Percentiles rank a stretch among this genome's conserved stretches.
These are phyloP conservation scores for Philantomba maxwellii DNA, from an alignment of 2,113 vertebrate species.

Conservation along the genomic window DNA sequence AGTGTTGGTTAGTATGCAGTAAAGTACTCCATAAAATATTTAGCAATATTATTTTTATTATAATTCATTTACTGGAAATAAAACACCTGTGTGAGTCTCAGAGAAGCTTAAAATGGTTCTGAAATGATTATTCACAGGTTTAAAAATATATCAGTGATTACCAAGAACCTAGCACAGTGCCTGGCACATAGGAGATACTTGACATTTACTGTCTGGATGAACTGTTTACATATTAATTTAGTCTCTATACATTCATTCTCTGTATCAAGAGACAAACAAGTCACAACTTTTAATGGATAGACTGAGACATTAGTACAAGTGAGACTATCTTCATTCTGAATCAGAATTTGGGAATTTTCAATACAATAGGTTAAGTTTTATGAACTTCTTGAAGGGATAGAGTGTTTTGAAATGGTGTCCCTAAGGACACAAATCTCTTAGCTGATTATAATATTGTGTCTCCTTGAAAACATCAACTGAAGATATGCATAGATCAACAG, in stretches of 20 bases:
- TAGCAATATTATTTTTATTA: neutral
- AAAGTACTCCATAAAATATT: neutral
- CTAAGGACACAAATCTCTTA: neutral
- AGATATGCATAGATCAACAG: neutral
- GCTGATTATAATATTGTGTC: neutral
- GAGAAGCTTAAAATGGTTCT: neutral
- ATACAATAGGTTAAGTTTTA: neutral
- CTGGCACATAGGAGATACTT: neutral
- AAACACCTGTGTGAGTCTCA: neutral
- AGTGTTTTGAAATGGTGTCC: neutral
- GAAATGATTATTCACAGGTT: neutral
- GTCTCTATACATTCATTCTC: neutral
- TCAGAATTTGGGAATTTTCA: conserved; percentile 2
- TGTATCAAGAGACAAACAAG: neutral
- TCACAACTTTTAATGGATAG: neutral
- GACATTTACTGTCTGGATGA: neutral
- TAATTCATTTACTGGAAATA: neutral
- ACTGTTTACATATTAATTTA: neutral
- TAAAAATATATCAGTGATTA: neutral
- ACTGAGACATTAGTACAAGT: neutral
- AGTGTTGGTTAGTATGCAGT: neutral
- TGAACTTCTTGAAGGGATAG: neutral
- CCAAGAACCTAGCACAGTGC: neutral
- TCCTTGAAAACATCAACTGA: neutral
- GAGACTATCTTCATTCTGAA: neutral